Conservation (phyloP, 2,797 vertebrate species). For the Cyprinella venusta region DNA sequence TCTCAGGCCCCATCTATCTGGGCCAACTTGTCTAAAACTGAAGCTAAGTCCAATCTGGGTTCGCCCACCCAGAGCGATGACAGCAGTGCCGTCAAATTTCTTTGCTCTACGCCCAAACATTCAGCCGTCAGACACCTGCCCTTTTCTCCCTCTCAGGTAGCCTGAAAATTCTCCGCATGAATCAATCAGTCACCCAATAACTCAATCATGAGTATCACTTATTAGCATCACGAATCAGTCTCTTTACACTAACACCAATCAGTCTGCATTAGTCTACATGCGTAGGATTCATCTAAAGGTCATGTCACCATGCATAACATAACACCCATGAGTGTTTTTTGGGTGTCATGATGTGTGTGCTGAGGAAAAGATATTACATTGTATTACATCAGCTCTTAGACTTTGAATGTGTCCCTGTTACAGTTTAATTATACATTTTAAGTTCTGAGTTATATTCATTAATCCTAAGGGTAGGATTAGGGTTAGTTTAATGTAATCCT, state of each 20-base stretch:
- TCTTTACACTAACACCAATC: neutral
- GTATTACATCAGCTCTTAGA: neutral
- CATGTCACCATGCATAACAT: neutral
- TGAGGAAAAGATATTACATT: neutral
- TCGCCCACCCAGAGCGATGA: conserved; percentile 73
- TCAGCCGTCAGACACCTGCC: conserved; percentile 87
- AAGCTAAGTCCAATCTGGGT: conserved; percentile 75
- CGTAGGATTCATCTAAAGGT: conserved; percentile 1
- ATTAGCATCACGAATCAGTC: neutral
- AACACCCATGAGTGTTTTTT: neutral
- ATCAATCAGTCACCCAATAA: conserved; percentile 5
- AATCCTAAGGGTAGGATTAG: too few relatives aligned
- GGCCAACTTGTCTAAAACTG: conserved; percentile 72
- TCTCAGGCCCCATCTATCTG: conserved; percentile 88
- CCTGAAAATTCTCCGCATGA: neutral
- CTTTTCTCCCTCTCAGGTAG: conserved; percentile 94
- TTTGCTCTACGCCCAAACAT: conserved; percentile 82
- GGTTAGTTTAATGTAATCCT: too few relatives aligned
- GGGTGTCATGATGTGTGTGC: conserved; percentile 6
- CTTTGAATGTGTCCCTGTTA: too few relatives aligned
- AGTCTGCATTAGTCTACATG: conserved; percentile 8
- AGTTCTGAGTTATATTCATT: too few relatives aligned
- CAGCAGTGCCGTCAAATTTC: conserved; percentile 73
- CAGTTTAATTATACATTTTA: too few relatives aligned
- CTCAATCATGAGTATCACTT: neutral